Base-by-base conservation (phyloP, 2,888 invertebrate species). In the Germaria angustata region DNA sequence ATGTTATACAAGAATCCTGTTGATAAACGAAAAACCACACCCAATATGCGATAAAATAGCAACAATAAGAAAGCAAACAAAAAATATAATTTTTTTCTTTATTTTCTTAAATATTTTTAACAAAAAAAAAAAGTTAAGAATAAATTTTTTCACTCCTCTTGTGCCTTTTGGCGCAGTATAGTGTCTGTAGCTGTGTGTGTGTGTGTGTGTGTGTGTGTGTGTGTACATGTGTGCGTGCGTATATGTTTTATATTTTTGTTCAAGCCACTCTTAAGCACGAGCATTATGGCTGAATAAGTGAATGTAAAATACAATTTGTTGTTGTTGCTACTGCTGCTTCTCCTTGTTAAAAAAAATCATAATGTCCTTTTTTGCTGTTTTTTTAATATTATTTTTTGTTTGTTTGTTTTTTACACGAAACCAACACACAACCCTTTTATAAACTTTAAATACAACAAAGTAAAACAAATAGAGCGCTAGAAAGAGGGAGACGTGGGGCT, bases 21-120 rank as follows among this genome's bases (percentile, higher is more conserved):
- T 57, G 79, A 71, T 79, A 66, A 79, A 79, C 53, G 71, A 75
- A 69, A 79, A 82, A 82, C 82, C 82, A 82, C 82, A 82, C 82
- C 82, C 82, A 82, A 81, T 77, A 66, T 34, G 61, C 66, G 59
- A 79, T 55, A 72, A 57, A 49, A 34, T n/a, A 66, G 55, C 55
- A 65, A 41, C 13, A 78, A 55, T 49, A 65, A 49, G 15, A 53
- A 78, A 51, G 49, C 2, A 44, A 55, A 44, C n/a, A 71, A 71
- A 36, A 44, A n/a, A 20, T 34, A 44, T 57, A 41, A 7, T 22
- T 20, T n/a, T 63, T 51, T 32, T 65, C 57, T 36, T 28, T 63
- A 46, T 77, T 69, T 77, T 61, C 44, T 53, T 53, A 66, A 72
- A 78, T 76, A 55, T 51, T 24, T 28, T 61, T 41, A 69, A 77